Percentiles rank a stretch among this genome's conserved stretches.
Evolutionary conservation across 1,140 invertebrate genomes (phyloP).

Genomic region (Cataglyphis hispanica): DNA sequence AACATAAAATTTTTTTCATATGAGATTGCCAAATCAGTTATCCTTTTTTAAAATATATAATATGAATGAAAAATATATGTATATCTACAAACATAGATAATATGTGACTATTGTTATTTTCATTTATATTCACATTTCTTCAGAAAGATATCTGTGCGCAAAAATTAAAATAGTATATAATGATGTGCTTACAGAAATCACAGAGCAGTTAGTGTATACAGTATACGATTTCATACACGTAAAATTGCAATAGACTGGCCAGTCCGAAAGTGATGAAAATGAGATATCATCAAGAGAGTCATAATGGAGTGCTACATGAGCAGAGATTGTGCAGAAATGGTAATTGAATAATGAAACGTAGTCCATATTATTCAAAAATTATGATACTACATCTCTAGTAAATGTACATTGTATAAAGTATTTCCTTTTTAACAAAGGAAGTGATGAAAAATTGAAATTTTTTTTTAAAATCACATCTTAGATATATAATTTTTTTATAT

Average conservation of each 20-base stretch:
- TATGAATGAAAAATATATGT: slow-evolving; percentile 5
- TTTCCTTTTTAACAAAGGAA: slow-evolving; percentile 70
- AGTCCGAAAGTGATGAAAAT: slow-evolving; percentile 75
- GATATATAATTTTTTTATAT: slow-evolving; percentile 50
- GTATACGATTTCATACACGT: slow-evolving; percentile 78
- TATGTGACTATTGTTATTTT: not conserved
- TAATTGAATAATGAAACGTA: slow-evolving; percentile 66
- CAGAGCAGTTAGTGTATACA: slow-evolving; percentile 78
- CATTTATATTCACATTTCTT: not conserved
- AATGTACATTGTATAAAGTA: slow-evolving; percentile 75
- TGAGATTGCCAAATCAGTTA: not conserved
- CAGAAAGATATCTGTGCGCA: slow-evolving; percentile 46
- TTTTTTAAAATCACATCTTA: slow-evolving; percentile 56
- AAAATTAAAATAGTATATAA: slow-evolving; percentile 75
- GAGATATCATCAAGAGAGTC: slow-evolving; percentile 75
- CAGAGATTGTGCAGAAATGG: slow-evolving; percentile 73
- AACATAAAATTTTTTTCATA: not conserved
- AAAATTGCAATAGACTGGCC: slow-evolving; percentile 76
- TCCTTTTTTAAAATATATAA: not conserved
- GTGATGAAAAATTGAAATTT: slow-evolving; percentile 67
- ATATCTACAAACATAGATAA: not conserved
- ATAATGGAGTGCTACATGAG: slow-evolving; percentile 72
- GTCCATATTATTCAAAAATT: slow-evolving; percentile 4
- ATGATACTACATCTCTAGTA: slow-evolving; percentile 57
- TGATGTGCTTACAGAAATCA: slow-evolving; percentile 80